Conservation (phyloP, 2,113 vertebrate species). For the Gymnobelideus leadbeateri region DNA sequence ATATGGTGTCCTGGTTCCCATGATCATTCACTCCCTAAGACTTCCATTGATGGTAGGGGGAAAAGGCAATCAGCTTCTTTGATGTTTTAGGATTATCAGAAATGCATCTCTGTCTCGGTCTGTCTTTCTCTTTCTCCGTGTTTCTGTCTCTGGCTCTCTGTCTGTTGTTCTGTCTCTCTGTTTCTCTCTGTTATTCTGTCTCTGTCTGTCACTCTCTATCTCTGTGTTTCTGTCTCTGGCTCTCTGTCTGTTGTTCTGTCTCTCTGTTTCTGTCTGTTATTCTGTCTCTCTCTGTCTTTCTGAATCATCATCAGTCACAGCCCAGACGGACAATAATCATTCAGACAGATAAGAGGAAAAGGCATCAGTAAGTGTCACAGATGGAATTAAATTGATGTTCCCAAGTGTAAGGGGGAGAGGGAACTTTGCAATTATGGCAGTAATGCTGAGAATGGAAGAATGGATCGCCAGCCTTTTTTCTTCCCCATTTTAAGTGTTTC, state of each 20-base stretch:
- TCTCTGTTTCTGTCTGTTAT: not conserved
- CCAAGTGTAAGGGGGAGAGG: not conserved
- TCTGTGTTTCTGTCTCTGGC: too few relatives aligned
- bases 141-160: not conserved
- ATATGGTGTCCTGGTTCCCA: not conserved
- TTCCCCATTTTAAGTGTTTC: not conserved
- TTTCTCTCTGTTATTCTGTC: too few relatives aligned
- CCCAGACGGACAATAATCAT: not conserved
- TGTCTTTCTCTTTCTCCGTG: too few relatives aligned
- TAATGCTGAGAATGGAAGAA: not conserved
- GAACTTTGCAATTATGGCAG: not conserved
- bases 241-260: not conserved
- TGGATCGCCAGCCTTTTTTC: not conserved
- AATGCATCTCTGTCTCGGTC: not conserved
- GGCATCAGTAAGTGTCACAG: not conserved
- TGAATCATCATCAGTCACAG: not conserved
- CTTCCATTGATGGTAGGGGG: not conserved
- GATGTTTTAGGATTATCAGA: not conserved
- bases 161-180: not conserved
- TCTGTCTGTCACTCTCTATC: too few relatives aligned
- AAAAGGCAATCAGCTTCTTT: not conserved
- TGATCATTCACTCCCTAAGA: not conserved
- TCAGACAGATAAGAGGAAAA: not conserved
- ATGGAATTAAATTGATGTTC: not conserved
- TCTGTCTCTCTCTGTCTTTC: not conserved